These are phyloP conservation scores for Todiramphus chloris DNA, from an alignment of 2,113 vertebrate genomes.

Conservation along the genomic window DNA sequence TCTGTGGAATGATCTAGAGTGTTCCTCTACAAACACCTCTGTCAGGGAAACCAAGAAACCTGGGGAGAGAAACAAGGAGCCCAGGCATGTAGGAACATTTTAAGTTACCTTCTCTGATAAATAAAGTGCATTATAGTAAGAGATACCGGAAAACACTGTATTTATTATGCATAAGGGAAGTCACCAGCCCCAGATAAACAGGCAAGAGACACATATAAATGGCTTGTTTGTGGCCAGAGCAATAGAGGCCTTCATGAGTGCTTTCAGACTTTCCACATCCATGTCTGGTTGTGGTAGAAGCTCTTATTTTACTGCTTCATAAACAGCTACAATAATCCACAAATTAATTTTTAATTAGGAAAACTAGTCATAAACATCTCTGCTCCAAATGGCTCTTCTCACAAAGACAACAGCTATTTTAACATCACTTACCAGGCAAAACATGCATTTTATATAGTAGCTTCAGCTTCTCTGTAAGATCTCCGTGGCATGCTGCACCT, in stretches of 20 bases:
- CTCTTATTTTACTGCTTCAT: not conserved
- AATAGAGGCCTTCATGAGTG: not conserved
- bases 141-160: not conserved
- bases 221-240: not conserved
- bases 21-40: not conserved
- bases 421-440: constrained; percentile 81
- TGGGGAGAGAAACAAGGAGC: not conserved
- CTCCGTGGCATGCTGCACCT: constrained; percentile 92
- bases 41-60: not conserved
- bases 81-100: not conserved
- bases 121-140: not conserved
- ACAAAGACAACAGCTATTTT: not conserved
- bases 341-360: not conserved
- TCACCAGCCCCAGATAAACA: not conserved
- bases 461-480: constrained; percentile 94
- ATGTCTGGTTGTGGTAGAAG: not conserved
- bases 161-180: not conserved
- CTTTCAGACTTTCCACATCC: not conserved
- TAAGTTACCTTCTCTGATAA: not conserved
- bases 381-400: not conserved
- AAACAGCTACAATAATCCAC: not conserved
- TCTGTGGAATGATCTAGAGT: not conserved
- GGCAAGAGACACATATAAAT: not conserved
- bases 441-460: constrained; percentile 96
- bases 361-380: not conserved